These are phyloP conservation scores for Morus bassanus DNA, from an alignment of 2,797 vertebrate species.

Conservation along the genomic window DNA sequence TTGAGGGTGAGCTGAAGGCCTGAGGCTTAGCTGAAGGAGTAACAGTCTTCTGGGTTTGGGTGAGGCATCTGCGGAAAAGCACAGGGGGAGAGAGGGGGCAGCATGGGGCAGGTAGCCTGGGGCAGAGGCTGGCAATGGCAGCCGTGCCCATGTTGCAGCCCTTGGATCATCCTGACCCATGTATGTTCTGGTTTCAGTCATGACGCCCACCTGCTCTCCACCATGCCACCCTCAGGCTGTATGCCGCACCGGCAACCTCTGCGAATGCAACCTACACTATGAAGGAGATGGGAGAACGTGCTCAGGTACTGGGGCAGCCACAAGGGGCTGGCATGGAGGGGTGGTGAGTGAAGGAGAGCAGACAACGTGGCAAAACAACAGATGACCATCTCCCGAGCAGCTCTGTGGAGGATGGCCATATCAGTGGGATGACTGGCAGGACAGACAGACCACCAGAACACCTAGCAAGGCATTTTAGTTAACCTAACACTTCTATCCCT, in stretches of 20 bases:
- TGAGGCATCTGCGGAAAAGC: not conserved
- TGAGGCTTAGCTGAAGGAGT: not conserved
- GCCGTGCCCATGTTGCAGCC: not conserved
- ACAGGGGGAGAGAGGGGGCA: not conserved
- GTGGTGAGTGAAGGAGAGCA: accelerated
- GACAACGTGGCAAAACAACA: not conserved
- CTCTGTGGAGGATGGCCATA: not conserved
- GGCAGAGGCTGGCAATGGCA: not conserved
- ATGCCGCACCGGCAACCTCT: constrained; percentile 78
- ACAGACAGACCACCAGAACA: not conserved
- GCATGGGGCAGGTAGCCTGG: not conserved
- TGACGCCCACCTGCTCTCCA: constrained; percentile 78
- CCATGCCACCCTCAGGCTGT: constrained; percentile 82
- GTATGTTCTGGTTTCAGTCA: constrained; percentile 64
- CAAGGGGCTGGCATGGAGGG: not conserved
- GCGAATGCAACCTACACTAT: constrained; percentile 84
- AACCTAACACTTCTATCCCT: not conserved
- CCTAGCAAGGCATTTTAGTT: not conserved
- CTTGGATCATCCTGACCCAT: not conserved
- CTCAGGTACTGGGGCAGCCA: constrained; percentile 71
- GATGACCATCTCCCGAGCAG: not conserved
- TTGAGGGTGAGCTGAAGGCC: not conserved
- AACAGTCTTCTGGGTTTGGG: not conserved
- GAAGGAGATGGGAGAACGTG: constrained; percentile 87
- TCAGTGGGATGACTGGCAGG: not conserved